Percentiles rank a stretch among this genome's conserved stretches.
Evolutionary conservation across 2,888 invertebrate genomes (phyloP).

Genomic region (Drosophila villosipedis): DNA sequence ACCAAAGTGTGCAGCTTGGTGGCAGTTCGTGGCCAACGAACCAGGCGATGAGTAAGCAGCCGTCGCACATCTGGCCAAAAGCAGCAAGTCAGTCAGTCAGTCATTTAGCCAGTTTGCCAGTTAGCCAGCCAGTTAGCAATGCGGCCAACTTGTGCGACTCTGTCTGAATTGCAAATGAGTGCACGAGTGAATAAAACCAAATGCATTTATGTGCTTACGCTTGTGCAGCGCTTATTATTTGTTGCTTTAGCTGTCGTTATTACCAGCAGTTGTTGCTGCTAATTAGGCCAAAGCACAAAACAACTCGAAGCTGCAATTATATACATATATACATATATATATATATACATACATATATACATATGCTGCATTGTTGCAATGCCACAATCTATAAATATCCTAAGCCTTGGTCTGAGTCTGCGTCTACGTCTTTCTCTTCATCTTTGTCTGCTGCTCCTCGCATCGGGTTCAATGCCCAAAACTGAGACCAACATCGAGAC

Average conservation of each 20-base stretch:
- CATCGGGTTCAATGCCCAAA: conserved; percentile 58
- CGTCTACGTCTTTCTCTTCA: background rate
- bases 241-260: conserved; percentile 6
- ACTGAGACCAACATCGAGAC: conserved; percentile 6
- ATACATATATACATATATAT: background rate
- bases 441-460: background rate
- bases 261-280: conserved; percentile 30
- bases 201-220: conserved; percentile 43
- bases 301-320: conserved; percentile 21
- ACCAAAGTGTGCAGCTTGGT: conserved; percentile 26
- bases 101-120: conserved; percentile 23
- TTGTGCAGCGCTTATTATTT: conserved; percentile 12
- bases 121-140: conserved; percentile 48
- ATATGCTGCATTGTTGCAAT: background rate
- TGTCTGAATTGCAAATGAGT: conserved; percentile 71
- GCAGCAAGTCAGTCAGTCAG: conserved; percentile 7
- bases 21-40: conserved; percentile 67
- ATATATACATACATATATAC: background rate
- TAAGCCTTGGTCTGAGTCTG: conserved; percentile 46
- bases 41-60: conserved; percentile 70
- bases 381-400: conserved; percentile 68
- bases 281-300: conserved; percentile 70
- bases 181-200: conserved; percentile 56
- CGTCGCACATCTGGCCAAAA: conserved; percentile 17
- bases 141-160: conserved; percentile 69